Base-by-base conservation (phyloP, 2,797 vertebrate genomes). In the Hapalemur alaotrensis region DNA sequence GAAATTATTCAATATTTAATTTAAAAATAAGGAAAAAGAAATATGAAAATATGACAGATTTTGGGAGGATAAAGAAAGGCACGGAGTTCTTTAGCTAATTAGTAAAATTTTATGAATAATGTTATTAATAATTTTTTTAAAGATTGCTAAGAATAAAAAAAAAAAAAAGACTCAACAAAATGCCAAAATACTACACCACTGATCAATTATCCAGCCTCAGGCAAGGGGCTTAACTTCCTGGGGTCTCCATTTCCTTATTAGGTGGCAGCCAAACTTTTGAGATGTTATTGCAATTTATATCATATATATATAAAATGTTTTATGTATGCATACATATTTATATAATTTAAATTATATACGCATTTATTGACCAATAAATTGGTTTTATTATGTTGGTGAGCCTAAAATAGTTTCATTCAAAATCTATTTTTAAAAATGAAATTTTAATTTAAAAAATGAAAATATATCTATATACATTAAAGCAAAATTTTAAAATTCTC, bases 221-320 rank as follows among this genome's bases (percentile, higher is more conserved):
- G 10, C 14, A 3, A 13, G 32, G 7, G 1, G 17, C 59, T n/a
- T 6, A 13, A 22, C 11, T 10, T 57, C 18, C 18, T 14, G 4
- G n/a, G n/a, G 14, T 25, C 38, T 30, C 7, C 1, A 4, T 7
- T 0, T 28, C 10, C n/a, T 30, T 5, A 7, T 2, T 17, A 4
- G 1, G 5, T 8, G 28, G 63, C 48, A 30, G 30, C 65, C 2
- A 1, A 1, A 2, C 28, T 1, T 15, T 57, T 17, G 7, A 0
- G 7, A 12, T 6, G 22, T 70, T 35, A 2, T 0, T 22, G 32
- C 23, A 3, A 32, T 22, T 1, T 63, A 20, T 30, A 25, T 13
- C 14, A 5, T 2, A 5, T 0, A 3, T 1, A 4, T 23, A 9
- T 18, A 32, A 59, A 43, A 23, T 30, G 43, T 35, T 43, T 63